Base-by-base conservation (phyloP, 2,797 vertebrate genomes). In the Pipistrellus nathusii region DNA sequence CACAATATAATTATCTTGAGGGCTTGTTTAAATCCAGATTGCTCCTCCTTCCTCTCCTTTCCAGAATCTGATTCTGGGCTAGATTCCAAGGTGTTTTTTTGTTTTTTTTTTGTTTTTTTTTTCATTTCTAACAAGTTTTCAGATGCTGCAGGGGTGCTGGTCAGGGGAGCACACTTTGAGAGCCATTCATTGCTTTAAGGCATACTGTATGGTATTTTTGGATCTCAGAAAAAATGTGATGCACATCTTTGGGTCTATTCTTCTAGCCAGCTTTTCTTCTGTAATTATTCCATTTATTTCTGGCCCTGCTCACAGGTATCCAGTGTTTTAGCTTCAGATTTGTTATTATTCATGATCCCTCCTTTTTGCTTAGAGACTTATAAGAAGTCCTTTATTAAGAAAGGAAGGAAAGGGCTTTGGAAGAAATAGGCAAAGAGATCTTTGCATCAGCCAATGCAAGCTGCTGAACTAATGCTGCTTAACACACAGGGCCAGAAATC, bases 41-140 rank as follows among this genome's bases (percentile, higher is more conserved):
- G 21, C 20, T 64, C 11, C 5, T 0, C 32, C 2, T 9, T 8
- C 2, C 0, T 1, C 14, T 6, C 4, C 0, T 15, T 1, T 3
- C 15, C 18, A 68, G 27, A 62, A 55, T 57, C 23, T 85, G 32
- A 82, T 68, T 55, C 32, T 77, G 27, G 27, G 2, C 18, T 51
- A 1, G 38, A 3, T 2, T 5, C 51, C 1, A n/a, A 62, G 15
- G 48, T 14, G 66, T 55, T 55, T 55, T 53, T 44, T 38, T 4
- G 4, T 35, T 35, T 35, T 4, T 35, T 35, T 35, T 35, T 4
- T 35, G 3, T 35, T 35, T 35, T 35, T 35, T 35, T 35, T 35
- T 78, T 5, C 14, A 25, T 78, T 25, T 91, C 73, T 78, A 48
- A 75, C n/a, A 85, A 32, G 35, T 48, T 91, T 86, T 27, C 57